phyloP scores from a whole-genome alignment of 1,140 invertebrate species.

The Metaphire vulgaris region DNA sequence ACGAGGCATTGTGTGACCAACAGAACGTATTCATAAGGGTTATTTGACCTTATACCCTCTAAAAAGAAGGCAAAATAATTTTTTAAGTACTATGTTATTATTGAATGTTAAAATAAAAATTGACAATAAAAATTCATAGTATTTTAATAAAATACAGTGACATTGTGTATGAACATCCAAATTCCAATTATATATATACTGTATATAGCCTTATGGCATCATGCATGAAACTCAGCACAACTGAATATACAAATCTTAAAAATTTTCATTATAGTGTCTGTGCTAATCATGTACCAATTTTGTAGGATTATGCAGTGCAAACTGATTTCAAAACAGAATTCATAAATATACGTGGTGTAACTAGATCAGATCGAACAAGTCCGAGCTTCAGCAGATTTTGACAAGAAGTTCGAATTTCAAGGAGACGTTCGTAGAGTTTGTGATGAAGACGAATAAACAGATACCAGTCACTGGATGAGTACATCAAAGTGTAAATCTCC shows the following conservation, averaged over 20 bases:
- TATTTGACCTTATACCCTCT: neutral
- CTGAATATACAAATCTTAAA: too few relatives aligned
- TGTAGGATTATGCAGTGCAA: too few relatives aligned
- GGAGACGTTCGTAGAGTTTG: neutral
- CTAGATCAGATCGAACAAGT: neutral
- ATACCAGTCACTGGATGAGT: neutral
- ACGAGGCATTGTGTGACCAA: neutral
- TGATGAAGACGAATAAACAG: conserved; percentile 1
- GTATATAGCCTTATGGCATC: too few relatives aligned
- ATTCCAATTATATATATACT: too few relatives aligned
- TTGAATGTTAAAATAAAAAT: neutral
- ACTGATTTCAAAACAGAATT: too few relatives aligned
- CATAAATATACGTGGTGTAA: neutral
- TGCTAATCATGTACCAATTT: too few relatives aligned
- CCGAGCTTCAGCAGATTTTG: neutral
- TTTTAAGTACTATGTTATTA: neutral
- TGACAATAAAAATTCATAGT: too few relatives aligned
- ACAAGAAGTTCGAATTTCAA: neutral
- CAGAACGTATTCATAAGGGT: neutral
- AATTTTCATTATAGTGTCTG: too few relatives aligned
- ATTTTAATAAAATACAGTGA: too few relatives aligned
- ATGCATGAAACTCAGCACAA: too few relatives aligned
- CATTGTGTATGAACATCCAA: too few relatives aligned
- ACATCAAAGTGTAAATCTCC: neutral
- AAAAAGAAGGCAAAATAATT: neutral